These are phyloP conservation scores for Plutomurus gul DNA, from an alignment of 1,140 invertebrate genomes.

Conservation along the genomic window DNA sequence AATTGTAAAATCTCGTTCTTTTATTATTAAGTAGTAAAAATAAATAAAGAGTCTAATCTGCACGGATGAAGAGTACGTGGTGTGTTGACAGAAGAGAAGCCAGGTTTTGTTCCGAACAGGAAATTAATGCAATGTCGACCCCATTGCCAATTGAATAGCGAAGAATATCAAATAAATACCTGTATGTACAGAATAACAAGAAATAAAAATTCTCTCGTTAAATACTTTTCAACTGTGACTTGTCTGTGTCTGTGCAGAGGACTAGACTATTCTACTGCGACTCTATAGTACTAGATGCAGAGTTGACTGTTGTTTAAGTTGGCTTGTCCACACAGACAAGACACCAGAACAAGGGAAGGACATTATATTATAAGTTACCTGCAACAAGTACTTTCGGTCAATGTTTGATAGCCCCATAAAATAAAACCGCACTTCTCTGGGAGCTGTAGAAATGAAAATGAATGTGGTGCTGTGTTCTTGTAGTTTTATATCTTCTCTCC, in stretches of 20 bases:
- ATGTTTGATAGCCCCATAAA: slow-evolving; percentile 20
- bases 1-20: neutral
- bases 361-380: slow-evolving; percentile 27
- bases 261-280: too few relatives aligned
- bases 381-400: slow-evolving; percentile 28
- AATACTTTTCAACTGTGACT: too few relatives aligned
- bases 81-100: too few relatives aligned
- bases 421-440: slow-evolving; percentile 11
- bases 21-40: neutral
- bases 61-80: neutral
- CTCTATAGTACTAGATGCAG: too few relatives aligned
- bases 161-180: neutral
- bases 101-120: too few relatives aligned
- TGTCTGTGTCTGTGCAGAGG: too few relatives aligned
- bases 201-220: slow-evolving; percentile 1
- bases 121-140: neutral
- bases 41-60: neutral
- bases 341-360: neutral
- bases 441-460: neutral
- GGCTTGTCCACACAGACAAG: too few relatives aligned
- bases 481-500: neutral
- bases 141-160: too few relatives aligned
- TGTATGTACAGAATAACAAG: neutral
- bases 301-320: too few relatives aligned
- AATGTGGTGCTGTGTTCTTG: neutral